These are phyloP conservation scores for Pseudobourletiella spinata DNA, from an alignment of 1,140 invertebrate genomes.

Conservation along the genomic window DNA sequence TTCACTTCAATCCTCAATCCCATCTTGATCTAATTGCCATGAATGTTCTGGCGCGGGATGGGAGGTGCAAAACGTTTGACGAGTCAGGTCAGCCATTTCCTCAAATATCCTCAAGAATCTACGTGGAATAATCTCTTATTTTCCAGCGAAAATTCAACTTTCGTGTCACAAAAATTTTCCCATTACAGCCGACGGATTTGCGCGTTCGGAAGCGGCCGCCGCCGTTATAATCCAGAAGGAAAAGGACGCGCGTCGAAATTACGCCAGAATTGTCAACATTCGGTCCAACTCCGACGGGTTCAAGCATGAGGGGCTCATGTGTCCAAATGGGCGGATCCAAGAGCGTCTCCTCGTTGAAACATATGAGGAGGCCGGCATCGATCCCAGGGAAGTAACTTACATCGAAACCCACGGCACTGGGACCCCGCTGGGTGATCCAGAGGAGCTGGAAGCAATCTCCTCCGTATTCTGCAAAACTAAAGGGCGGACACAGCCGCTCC, in stretches of 20 bases:
- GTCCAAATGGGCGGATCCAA: conserved; percentile 77
- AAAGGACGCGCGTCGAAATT: conserved; percentile 63
- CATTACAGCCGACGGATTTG: conserved; percentile 67
- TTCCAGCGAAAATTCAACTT: neutral
- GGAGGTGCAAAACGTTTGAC: conserved; percentile 89
- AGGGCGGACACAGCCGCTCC: conserved; percentile 50
- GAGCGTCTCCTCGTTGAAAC: conserved; percentile 72
- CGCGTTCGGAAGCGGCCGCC: conserved; percentile 77
- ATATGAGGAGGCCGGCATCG: conserved; percentile 69
- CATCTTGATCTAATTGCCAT: conserved; percentile 66
- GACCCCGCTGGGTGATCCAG: conserved; percentile 41
- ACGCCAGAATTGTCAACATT: conserved; percentile 75
- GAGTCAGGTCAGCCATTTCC: conserved; percentile 68
- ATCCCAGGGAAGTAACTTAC: conserved; percentile 70
- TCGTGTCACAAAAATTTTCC: too few species aligned
- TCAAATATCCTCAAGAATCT: too few species aligned
- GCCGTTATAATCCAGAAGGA: conserved; percentile 72
- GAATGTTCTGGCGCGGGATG: conserved; percentile 79
- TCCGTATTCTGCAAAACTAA: conserved; percentile 64
- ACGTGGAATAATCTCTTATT: conserved; percentile 50
- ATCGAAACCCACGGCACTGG: conserved; percentile 94
- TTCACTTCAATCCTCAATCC: conserved; percentile 50
- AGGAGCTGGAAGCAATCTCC: conserved; percentile 76
- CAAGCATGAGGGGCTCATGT: conserved; percentile 85
- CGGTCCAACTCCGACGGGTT: conserved; percentile 80